Evolutionary conservation across 2,797 vertebrate species (phyloP).

Genomic region (Rhadinocentrus ornatus): DNA sequence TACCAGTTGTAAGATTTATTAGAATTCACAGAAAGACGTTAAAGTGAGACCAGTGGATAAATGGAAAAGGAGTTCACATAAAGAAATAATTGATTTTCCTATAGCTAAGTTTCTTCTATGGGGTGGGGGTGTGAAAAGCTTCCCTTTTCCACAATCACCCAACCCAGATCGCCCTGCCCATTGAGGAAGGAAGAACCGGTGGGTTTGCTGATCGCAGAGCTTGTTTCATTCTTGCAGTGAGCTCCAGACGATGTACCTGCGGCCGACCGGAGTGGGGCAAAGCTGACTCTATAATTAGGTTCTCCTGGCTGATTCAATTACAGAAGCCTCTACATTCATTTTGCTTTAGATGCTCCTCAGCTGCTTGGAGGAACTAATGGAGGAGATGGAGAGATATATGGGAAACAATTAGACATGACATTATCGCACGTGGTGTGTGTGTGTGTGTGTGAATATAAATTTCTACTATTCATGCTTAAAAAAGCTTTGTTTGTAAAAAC

Average conservation of each 20-base stretch:
- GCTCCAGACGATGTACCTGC: conserved; percentile 56
- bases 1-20: too few relatives aligned
- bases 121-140: too few relatives aligned
- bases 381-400: conserved; percentile 68
- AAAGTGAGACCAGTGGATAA: too few relatives aligned
- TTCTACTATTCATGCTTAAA: neutral
- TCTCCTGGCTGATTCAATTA: conserved; percentile 76
- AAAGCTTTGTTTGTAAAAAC: neutral
- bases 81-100: too few relatives aligned
- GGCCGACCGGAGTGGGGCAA: conserved; percentile 33
- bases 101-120: too few relatives aligned
- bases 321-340: conserved; percentile 69
- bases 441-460: neutral
- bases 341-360: conserved; percentile 71
- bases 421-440: conserved; percentile 25
- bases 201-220: conserved; percentile 29
- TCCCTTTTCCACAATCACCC: too few relatives aligned
- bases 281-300: conserved; percentile 73
- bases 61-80: too few relatives aligned
- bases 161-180: too few relatives aligned
- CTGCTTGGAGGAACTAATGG: conserved; percentile 74
- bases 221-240: conserved; percentile 58
- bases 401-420: conserved; percentile 60
- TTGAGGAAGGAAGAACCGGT: conserved; percentile 4
- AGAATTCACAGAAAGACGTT: too few relatives aligned